phyloP scores from a whole-genome alignment of 2,888 invertebrate species.

The Zaprionus bogoriensis region DNA sequence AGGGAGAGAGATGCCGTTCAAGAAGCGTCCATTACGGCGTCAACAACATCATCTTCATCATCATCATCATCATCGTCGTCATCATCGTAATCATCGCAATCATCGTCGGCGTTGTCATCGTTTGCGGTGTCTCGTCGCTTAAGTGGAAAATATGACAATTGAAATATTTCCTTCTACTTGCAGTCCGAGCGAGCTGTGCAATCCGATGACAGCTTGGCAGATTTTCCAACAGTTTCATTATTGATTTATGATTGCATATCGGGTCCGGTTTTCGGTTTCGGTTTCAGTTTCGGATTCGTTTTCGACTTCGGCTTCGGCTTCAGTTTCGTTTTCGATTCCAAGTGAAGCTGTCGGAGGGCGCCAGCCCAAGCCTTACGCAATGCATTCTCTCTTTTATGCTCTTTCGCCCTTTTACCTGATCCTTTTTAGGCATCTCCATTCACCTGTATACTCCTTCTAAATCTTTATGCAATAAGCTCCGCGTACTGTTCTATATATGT shows the following conservation, averaged over 20 bases:
- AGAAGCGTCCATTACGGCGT: no score
- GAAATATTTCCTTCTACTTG: slow-evolving; percentile 19
- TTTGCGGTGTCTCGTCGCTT: slow-evolving; percentile 7
- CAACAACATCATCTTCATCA: neutral
- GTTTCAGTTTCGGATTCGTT: no score
- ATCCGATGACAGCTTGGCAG: slow-evolving; percentile 35
- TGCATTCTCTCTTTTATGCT: no score
- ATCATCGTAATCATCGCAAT: neutral
- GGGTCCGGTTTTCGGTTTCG: no score
- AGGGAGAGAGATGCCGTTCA: slow-evolving; percentile 3
- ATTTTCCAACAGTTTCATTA: slow-evolving; percentile 25
- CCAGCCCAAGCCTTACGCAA: slow-evolving; percentile 26
- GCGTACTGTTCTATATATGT: no score
- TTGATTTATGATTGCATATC: slow-evolving; percentile 40
- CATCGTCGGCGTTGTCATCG: neutral
- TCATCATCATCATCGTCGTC: neutral
- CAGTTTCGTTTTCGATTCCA: no score
- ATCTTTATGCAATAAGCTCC: no score
- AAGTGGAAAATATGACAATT: slow-evolving; percentile 45
- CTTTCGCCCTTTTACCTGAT: no score
- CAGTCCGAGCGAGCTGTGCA: slow-evolving; percentile 13
- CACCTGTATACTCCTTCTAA: no score
- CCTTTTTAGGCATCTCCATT: no score
- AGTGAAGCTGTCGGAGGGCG: slow-evolving; percentile 3
- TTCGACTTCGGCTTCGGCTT: no score